Percentiles rank a stretch among this genome's conserved stretches.
phyloP scores from a whole-genome alignment of 2,797 vertebrate genomes.

The Aphelocoma californica region DNA sequence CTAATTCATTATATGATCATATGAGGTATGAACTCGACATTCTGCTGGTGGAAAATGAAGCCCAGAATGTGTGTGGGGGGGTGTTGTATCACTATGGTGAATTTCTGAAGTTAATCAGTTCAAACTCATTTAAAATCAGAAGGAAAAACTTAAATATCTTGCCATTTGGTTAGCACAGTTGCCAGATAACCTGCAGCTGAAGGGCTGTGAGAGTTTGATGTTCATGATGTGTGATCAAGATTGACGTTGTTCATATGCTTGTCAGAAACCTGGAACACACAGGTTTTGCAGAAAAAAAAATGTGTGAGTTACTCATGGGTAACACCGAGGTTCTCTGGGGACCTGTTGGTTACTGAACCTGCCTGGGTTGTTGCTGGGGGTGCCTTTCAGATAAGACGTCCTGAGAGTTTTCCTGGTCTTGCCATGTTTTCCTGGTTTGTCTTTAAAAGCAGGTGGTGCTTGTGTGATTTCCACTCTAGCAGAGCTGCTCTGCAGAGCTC shows the following conservation, averaged over 20 bases:
- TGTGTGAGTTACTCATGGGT: background rate
- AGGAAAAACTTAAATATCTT: background rate
- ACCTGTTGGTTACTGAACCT: fast-evolving
- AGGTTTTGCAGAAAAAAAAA: background rate
- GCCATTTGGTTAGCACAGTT: background rate
- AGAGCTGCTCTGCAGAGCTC: background rate
- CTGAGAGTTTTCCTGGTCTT: background rate
- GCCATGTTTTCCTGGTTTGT: background rate
- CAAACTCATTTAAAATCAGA: background rate
- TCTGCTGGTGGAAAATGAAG: background rate
- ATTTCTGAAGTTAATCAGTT: background rate
- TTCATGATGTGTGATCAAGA: background rate
- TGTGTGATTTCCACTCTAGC: background rate
- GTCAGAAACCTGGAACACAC: background rate
- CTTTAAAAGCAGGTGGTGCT: background rate
- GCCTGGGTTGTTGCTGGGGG: fast-evolving
- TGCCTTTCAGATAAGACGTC: background rate
- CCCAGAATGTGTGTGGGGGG: fast-evolving
- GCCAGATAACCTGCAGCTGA: background rate
- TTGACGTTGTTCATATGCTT: background rate
- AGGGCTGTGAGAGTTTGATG: background rate
- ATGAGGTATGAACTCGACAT: background rate
- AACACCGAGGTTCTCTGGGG: fast-evolving
- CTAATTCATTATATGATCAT: background rate
- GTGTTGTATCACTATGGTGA: background rate